Conservation (phyloP, 2,797 vertebrate species). For the Sebastes variabilis region DNA sequence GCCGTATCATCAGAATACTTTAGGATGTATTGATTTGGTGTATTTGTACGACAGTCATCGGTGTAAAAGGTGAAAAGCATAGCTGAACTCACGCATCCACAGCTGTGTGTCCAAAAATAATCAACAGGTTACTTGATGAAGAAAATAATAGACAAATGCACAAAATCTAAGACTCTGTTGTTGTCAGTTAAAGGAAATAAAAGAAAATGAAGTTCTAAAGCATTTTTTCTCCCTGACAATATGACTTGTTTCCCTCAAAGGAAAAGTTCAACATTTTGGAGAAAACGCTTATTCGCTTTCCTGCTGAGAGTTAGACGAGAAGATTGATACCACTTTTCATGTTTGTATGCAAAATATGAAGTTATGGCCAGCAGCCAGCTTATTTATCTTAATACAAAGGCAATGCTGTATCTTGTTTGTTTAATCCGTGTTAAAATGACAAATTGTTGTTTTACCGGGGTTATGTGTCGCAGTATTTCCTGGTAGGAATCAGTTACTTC, state of each 20-base stretch:
- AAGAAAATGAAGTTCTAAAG: neutral
- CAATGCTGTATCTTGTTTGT: neutral
- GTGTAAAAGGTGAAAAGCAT: too few species aligned
- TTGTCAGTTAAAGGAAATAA: neutral
- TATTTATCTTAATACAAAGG: neutral
- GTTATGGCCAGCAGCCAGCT: neutral
- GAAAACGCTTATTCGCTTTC: neutral
- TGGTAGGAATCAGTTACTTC: neutral
- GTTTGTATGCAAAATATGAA: neutral
- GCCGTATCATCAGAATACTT: too few species aligned
- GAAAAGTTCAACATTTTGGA: neutral
- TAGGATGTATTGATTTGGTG: too few species aligned
- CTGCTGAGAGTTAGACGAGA: too few species aligned
- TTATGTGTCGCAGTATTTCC: neutral
- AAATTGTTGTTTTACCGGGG: neutral
- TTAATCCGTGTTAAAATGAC: neutral
- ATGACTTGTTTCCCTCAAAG: neutral
- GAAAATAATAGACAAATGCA: neutral
- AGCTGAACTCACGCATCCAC: too few species aligned
- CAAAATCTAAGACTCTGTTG: neutral
- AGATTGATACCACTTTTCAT: too few species aligned
- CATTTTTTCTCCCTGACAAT: neutral
- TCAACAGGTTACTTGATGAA: neutral
- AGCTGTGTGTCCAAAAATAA: neutral
- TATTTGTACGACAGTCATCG: too few species aligned